Conservation (phyloP, 2,797 vertebrate genomes). For the Oceanodroma leucorhoa region DNA sequence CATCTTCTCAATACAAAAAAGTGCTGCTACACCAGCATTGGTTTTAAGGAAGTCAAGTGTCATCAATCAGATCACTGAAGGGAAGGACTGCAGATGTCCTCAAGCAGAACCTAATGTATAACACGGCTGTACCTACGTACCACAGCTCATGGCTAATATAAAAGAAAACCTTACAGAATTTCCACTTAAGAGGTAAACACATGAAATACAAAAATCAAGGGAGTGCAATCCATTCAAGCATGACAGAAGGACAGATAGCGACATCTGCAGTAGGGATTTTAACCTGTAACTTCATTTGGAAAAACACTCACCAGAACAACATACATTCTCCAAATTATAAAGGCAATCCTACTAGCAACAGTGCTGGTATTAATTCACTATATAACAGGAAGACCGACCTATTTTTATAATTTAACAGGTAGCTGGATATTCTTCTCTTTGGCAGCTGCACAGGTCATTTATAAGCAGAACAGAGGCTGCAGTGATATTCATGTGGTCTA, state of each 20-base stretch:
- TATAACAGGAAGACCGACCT: neutral
- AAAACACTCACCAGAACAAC: neutral
- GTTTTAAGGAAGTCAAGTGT: neutral
- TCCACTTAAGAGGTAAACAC: neutral
- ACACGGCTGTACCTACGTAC: accelerated
- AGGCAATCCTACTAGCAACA: neutral
- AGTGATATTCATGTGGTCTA: neutral
- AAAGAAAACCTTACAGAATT: neutral
- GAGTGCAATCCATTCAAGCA: neutral
- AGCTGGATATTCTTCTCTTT: neutral
- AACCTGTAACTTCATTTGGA: neutral
- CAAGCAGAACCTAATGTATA: neutral
- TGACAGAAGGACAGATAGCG: neutral
- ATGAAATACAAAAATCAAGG: neutral
- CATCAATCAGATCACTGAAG: neutral
- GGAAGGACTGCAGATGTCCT: neutral
- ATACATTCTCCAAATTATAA: neutral
- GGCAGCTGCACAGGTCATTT: neutral
- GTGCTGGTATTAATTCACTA: neutral
- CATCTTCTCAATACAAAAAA: neutral
- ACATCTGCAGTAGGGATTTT: neutral
- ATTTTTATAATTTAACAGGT: neutral
- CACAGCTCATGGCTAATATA: neutral
- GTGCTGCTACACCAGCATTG: neutral
- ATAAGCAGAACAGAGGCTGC: neutral